Conservation (phyloP, 1,140 invertebrate species). For the Rhyzopertha dominica region DNA sequence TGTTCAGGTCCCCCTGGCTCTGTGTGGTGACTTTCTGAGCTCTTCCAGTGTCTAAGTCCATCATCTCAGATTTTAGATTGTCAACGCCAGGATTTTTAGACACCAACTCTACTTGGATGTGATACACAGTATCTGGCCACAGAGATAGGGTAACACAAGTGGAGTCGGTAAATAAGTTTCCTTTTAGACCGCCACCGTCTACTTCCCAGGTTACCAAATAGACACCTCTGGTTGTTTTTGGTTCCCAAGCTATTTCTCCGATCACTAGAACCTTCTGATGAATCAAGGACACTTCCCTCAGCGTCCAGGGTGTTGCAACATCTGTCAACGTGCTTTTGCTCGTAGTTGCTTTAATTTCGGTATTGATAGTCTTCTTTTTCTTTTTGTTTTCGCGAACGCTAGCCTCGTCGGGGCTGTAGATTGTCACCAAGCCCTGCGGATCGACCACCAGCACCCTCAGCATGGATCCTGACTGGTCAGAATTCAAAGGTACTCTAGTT, state of each 20-base stretch:
- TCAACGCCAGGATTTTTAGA: slow-evolving; percentile 54
- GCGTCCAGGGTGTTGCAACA: slow-evolving; percentile 53
- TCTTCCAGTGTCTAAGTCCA: slow-evolving; percentile 56
- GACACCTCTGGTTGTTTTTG: slow-evolving; percentile 56
- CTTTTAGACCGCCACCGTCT: slow-evolving; percentile 73
- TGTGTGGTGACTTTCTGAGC: slow-evolving; percentile 57
- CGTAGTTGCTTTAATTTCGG: slow-evolving; percentile 55
- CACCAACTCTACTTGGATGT: slow-evolving; percentile 67
- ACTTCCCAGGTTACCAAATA: slow-evolving; percentile 81
- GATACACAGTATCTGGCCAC: slow-evolving; percentile 75
- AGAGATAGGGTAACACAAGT: slow-evolving; percentile 70
- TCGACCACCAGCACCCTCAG: slow-evolving; percentile 62
- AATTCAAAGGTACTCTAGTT: slow-evolving; percentile 53
- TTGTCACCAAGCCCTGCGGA: slow-evolving; percentile 59
- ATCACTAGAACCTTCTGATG: slow-evolving; percentile 69
- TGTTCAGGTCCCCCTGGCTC: slow-evolving; percentile 54
- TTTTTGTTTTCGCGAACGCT: slow-evolving; percentile 42
- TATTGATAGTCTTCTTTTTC: slow-evolving; percentile 50
- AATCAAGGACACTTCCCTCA: slow-evolving; percentile 61
- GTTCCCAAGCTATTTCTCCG: slow-evolving; percentile 70
- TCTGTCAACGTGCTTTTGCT: slow-evolving; percentile 48
- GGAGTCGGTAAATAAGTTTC: slow-evolving; percentile 75
- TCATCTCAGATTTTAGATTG: slow-evolving; percentile 56
- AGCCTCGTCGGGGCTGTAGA: slow-evolving; percentile 58
- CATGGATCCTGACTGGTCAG: slow-evolving; percentile 51